Base-by-base conservation (phyloP, 2,888 invertebrate species). In the Isoperla grammatica region DNA sequence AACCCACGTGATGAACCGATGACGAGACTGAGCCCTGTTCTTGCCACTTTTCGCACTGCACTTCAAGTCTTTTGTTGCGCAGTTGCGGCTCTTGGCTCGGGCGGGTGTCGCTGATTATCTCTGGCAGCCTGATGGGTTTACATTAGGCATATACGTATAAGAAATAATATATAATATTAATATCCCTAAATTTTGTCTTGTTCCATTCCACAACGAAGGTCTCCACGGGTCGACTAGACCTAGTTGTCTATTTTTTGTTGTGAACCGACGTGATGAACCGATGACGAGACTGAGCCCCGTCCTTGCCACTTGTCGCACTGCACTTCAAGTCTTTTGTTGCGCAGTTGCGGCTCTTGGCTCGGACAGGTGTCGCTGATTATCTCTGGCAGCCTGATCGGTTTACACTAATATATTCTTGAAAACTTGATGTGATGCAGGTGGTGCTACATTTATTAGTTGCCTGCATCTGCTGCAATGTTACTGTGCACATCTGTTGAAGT, bases 241-340 rank as follows among this genome's bases (percentile, higher is more conserved):
- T n/a, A n/a, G n/a, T n/a, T 29, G 29, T 29, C 4, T 29, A 29
- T 29, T 29, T 29, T 29, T 8, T 15, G 15, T 19, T 13, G 17
- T 39, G n/a, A 56, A 49, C 50, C 43, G 50, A 37, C 8, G 57
- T 62, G 62, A 62, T 60, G 62, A 62, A 22, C 15, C 42, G 60
- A 60, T 63, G 60, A 63, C 60, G 62, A 60, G 62, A 62, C 62
- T 62, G 62, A 59, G 57, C 46, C 48, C 37, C 23, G 13, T 59
- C 48, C 13, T 39, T 49, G 23, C 35, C 39, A 37, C 48, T 37
- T 40, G 48, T 37, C 45, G 20, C 20, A 13, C n/a, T 53, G 39
- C 15, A 11, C 17, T 12, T 19, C 39, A 49, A 62, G 61, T 61
- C 39, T 48, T 61, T 61, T 46, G 40, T 55, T 55, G 9, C 15